Evolutionary conservation across 2,113 vertebrate species (phyloP), one percentile per base, ranked within the genome.

Genomic region (Psettodes erumei): DNA sequence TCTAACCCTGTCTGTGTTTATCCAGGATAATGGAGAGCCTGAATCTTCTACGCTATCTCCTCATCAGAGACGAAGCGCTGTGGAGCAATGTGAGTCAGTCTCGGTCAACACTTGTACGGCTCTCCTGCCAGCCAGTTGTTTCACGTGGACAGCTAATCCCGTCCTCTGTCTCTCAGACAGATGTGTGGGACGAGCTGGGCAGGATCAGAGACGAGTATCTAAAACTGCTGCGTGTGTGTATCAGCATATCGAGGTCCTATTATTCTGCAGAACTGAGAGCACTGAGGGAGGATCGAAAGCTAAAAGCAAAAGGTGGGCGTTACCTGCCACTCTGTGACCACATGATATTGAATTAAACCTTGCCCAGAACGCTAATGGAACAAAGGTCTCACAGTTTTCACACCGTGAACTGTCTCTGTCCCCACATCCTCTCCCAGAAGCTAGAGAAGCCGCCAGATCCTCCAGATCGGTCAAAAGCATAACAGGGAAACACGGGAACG

Each of bases 21-120:
- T 84, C 70, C 87, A 99, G 97, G 90, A 94, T 98, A 82, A 98
- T 98, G 97, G 96, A 95, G 28, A 95, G 95, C 28, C 91, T 98
- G 70, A 99, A 97, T 92, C 94, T 99, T 65, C 85, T 99, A 76
- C 95, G 96, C 60, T 98, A 96, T 77, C 90, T 99, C 38, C 59
- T 98, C 25, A 94, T 98, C 86, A 95, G 94, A 89, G 95, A 96
- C 77, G 91, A 92, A 89, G 92, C 94, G 85, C 82, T 82, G 77
- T 91, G 91, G 73, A 94, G 86, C 89, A 88, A 90, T 28, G 96
- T 97, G 93, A 92, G 96, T 90, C n/a, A 21, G 19, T 23, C 19
- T 27, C 38, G 47, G 9, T 70, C 30, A 53, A 4, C 32, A 35
- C 45, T 12, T 37, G 42, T 8, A 55, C 62, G 28, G n/a, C 59